Base-by-base conservation (phyloP, 1,140 invertebrate genomes). In the Macrotrachela quadricornifera region DNA sequence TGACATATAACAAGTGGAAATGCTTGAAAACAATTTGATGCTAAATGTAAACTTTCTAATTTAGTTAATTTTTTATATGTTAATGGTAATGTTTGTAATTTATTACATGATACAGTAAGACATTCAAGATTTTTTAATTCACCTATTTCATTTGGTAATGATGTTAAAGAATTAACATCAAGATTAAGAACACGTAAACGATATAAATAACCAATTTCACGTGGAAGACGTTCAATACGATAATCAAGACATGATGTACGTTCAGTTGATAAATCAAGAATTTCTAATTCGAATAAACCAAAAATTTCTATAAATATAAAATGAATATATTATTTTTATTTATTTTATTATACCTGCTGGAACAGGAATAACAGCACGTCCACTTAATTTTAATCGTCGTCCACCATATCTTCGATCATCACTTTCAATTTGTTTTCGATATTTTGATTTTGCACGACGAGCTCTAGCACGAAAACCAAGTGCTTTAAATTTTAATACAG, bases 191-290 rank as follows among this genome's bases (percentile, higher is more conserved):
- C 59, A 36, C 57, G 59, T 11, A 70, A 51, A 47, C 68, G 67
- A 16, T 62, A 57, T 38, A 70, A 59, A 38, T 61, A 59, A 10
- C 64, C 62, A 14, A 71, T 66, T 6, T 56, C 59, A 14, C 57
- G 55, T 10, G 69, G 68, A 41, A 70, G 42, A 18, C 56, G 48
- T 6, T 57, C 46, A 12, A 71, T 57, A 52, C 62, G 63, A 55
- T 62, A 69, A 49, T 62, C 60, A 44, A 70, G 51, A 51, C 68
- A 68, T 0, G 68, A 59, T 50, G 69, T 59, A 16, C 67, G 52
- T 48, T 69, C 68, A 10, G 69, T 66, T 46, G 67, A 69, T 13
- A 71, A 54, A 56, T 68, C 67, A n/a, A 71, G 59, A 10, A 67
- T 63, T 56, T 71, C 67, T 16, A 71, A 52, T 40, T 70, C 64